Base-by-base conservation (phyloP, 2,113 vertebrate genomes). In the Haliaeetus leucogaster region DNA sequence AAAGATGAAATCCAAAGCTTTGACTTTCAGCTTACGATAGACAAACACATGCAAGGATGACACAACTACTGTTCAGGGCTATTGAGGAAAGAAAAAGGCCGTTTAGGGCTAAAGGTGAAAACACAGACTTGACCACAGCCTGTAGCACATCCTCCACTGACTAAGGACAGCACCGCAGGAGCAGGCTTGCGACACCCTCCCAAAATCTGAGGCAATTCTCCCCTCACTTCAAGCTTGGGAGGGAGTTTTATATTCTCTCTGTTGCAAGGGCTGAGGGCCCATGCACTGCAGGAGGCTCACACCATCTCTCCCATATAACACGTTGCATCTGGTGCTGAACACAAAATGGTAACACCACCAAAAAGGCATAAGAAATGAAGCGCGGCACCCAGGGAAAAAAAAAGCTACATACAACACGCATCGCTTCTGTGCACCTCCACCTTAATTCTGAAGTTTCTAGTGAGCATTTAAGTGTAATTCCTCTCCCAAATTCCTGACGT, bases 41-140 rank as follows among this genome's bases (percentile, higher is more conserved):
- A 77, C 58, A 85, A 87, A 96, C 21, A 65, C 38, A 52, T 1
- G 10, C 76, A 36, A 55, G 23, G 52, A 78, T 90, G 94, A 95
- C 94, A 92, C 88, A 95, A 86, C 94, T 89, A 91, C 94, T 77
- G 89, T 93, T 84, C 29, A 43, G n/a, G 61, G 71, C 48, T 62
- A 11, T 7, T 34, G 63, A 67, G 55, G 76, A 30, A 76, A 76
- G 67, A 25, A 93, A 77, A 90, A 86, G 63, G 87, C 22, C 62
- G 15, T 74, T 93, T 53, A 72, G 78, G 91, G 89, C 42, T 67
- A 77, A 88, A 94, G 91, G 78, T 91, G 84, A 87, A 86, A 78
- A 70, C 8, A 7, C 1, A 7, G 74, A 16, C 34, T 73, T 47
- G 74, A 90, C 94, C 90, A 30, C 82, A 89, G 82, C 30, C 86